Conservation (phyloP, 2,113 vertebrate species). For the Cepphus grylle region DNA sequence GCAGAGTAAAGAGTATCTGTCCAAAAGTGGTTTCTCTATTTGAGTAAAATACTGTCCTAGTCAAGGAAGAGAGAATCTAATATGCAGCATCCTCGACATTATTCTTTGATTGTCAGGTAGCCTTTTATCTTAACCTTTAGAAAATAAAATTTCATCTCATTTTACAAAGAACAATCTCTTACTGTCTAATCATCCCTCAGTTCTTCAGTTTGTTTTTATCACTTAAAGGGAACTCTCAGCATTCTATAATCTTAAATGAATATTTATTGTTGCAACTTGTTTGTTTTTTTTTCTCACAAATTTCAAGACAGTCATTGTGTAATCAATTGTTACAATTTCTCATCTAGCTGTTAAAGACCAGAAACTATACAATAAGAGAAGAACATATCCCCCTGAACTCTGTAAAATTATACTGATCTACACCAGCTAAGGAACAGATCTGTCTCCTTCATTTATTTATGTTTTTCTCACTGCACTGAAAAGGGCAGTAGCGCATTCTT, state of each 20-base stretch:
- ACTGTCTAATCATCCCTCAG: background rate
- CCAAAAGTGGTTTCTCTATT: background rate
- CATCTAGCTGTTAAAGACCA: background rate
- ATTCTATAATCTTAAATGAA: background rate
- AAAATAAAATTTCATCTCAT: background rate
- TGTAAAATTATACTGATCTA: background rate
- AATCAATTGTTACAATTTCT: background rate
- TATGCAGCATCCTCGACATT: background rate
- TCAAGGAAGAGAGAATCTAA: background rate
- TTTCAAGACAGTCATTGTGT: background rate
- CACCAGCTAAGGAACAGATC: background rate
- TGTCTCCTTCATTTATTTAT: background rate
- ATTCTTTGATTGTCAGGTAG: background rate
- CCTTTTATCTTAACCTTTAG: background rate
- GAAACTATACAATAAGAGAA: background rate
- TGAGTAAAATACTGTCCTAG: background rate
- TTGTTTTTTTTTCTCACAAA: background rate
- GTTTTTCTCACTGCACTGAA: background rate
- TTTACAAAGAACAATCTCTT: background rate
- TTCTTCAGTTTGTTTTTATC: background rate
- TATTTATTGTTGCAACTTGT: background rate
- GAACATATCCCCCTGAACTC: background rate
- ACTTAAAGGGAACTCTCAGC: background rate
- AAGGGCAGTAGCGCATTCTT: background rate
- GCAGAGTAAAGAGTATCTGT: background rate